These are phyloP conservation scores for Agrypnus murinus DNA, from an alignment of 2,888 invertebrate genomes.

Conservation along the genomic window DNA sequence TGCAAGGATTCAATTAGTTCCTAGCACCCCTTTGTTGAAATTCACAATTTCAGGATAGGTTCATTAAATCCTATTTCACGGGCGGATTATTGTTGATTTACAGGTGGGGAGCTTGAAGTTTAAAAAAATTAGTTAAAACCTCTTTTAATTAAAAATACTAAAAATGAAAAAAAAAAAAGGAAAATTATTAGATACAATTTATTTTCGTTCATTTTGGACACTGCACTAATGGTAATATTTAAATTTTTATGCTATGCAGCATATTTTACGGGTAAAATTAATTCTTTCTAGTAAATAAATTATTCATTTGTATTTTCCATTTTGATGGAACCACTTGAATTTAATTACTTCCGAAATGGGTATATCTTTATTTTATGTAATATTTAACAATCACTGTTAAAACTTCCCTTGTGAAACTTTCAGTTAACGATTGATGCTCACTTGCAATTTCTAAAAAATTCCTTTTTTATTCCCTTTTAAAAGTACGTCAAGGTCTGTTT, in stretches of 20 bases:
- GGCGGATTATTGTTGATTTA: too few relatives aligned
- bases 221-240: background rate
- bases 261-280: background rate
- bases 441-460: conserved; percentile 1
- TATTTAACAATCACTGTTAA: background rate
- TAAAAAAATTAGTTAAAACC: too few relatives aligned
- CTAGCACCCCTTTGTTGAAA: too few relatives aligned
- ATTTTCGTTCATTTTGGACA: background rate
- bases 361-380: conserved; percentile 1
- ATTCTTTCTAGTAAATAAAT: conserved; percentile 7
- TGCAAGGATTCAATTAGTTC: too few relatives aligned
- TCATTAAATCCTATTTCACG: too few relatives aligned
- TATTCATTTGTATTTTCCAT: conserved; percentile 10
- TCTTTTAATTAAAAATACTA: too few relatives aligned
- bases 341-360: conserved; percentile 7
- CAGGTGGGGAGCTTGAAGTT: too few relatives aligned
- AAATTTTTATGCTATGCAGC: background rate
- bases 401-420: background rate
- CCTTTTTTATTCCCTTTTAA: background rate
- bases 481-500: background rate
- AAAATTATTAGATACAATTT: too few relatives aligned
- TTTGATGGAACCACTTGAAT: conserved; percentile 11
- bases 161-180: too few relatives aligned
- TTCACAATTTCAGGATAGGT: too few relatives aligned
- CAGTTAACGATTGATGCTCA: background rate